Base-by-base conservation (phyloP, 2,888 invertebrate genomes). In the Litoditis marina region DNA sequence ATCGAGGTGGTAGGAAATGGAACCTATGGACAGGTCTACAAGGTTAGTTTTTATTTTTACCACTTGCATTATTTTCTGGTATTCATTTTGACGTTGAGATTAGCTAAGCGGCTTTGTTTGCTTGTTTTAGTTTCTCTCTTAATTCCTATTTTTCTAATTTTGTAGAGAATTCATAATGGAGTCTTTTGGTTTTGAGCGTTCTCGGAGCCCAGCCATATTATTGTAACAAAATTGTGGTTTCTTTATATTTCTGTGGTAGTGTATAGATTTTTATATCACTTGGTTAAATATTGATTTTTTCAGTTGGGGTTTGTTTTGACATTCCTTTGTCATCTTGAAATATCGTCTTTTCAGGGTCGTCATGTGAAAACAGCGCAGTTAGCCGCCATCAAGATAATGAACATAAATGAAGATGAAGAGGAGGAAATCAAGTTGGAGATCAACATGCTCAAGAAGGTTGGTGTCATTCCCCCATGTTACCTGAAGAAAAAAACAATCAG, bases 1-100 rank as follows among this genome's bases (percentile, higher is more conserved):
- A 96, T 99, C 84, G 98, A 99, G 89, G 96, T 98, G 69, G 98
- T 99, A 76, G 98, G 98, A 84, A 98, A 96, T 91, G 98, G 98
- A 84, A 99, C 98, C 60, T 99, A 99, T 87, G 98, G 98, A 78
- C 96, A 98, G 88, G 98, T 98, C 65, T 99, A 96, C 86, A 98
- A 98, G 91, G 94, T 94, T 86, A 71, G 82, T 56, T 8, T 31
- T n/a, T 42, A 28, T 27, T 52, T 31, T 22, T 27, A 50, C n/a
- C 22, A 50, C 3, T 50, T 50, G 28, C 5, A n/a, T n/a, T n/a
- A n/a, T n/a, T n/a, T n/a, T n/a, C n/a, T n/a, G n/a, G n/a, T n/a
- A n/a, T n/a, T n/a, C n/a, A n/a, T n/a, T n/a, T n/a, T n/a, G n/a
- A n/a, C n/a, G n/a, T n/a, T n/a, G n/a, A n/a, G n/a, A n/a, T n/a